Evolutionary conservation across 2,797 vertebrate genomes (phyloP).

Genomic region (Hippocampus kuda): DNA sequence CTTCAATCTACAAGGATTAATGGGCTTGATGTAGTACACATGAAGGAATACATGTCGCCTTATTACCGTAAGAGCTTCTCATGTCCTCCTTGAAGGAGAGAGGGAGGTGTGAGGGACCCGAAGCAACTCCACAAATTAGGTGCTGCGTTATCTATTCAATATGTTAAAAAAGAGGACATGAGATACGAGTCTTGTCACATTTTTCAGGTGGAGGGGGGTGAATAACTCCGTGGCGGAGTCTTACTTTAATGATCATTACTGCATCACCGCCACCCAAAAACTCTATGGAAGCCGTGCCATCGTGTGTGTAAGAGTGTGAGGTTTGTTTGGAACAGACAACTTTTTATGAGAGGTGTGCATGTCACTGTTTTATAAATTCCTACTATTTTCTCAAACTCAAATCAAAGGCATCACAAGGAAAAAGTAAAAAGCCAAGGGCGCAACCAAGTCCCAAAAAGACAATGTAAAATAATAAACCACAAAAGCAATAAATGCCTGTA

Average conservation of each 20-base stretch:
- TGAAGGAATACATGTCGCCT: conserved; percentile 66
- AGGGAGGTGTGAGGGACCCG: conserved; percentile 34
- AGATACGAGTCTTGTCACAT: conserved; percentile 52
- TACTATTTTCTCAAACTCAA: conserved; percentile 14
- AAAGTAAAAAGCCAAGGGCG: conserved; percentile 4
- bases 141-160: conserved; percentile 58
- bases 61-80: conserved; percentile 67
- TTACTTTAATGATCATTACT: conserved; percentile 41
- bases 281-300: conserved; percentile 10
- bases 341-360: conserved; percentile 4
- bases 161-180: conserved; percentile 24
- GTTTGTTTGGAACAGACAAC: not conserved
- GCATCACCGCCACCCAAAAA: conserved; percentile 26
- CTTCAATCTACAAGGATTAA: conserved; percentile 69
- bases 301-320: not conserved
- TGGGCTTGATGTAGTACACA: conserved; percentile 64
- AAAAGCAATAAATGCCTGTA: not conserved
- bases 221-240: conserved; percentile 36
- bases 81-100: conserved; percentile 61
- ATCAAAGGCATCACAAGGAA: conserved; percentile 13
- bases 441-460: not conserved
- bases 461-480: not conserved
- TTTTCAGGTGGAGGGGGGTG: conserved; percentile 41
- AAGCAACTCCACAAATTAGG: conserved; percentile 57
- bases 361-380: conserved; percentile 13